Conservation (phyloP, 2,113 vertebrate species). For the Bubo bubo region DNA sequence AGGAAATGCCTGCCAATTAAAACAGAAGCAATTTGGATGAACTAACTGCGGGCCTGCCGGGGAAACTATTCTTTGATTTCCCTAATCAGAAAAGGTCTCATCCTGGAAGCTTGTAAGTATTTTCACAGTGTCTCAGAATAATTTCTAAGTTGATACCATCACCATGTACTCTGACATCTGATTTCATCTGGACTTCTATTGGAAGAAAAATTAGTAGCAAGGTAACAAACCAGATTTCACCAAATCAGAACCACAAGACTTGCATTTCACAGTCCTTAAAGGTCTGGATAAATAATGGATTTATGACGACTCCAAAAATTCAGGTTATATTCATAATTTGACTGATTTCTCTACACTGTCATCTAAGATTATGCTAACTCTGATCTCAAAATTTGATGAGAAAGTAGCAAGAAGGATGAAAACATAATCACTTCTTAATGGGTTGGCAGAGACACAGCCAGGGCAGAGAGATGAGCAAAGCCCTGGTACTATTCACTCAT, state of each 20-base stretch:
- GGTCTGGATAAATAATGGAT: background rate
- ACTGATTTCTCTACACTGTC: background rate
- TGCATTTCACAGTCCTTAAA: background rate
- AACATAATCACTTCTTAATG: background rate
- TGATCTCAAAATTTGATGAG: background rate
- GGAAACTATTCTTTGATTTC: slow-evolving; percentile 57
- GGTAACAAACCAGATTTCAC: background rate
- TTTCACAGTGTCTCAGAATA: slow-evolving; percentile 16
- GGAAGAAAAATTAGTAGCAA: background rate
- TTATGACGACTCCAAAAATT: accelerated
- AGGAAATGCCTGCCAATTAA: slow-evolving; percentile 42
- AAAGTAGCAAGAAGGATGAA: background rate
- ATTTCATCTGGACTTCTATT: background rate
- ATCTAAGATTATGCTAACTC: background rate
- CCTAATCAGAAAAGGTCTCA: slow-evolving; percentile 31
- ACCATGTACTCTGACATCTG: background rate
- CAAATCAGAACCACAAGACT: background rate
- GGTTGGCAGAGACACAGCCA: background rate
- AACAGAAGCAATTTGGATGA: slow-evolving; percentile 49
- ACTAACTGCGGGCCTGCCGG: slow-evolving; percentile 40
- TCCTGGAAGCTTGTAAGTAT: slow-evolving; percentile 57
- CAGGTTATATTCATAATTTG: background rate
- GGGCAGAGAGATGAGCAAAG: background rate
- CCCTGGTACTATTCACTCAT: too few relatives aligned
- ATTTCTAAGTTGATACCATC: background rate